Evolutionary conservation across 2,113 vertebrate genomes (phyloP), one percentile per base, ranked within the genome.

Genomic region (Rhizomys pruinosus): DNA sequence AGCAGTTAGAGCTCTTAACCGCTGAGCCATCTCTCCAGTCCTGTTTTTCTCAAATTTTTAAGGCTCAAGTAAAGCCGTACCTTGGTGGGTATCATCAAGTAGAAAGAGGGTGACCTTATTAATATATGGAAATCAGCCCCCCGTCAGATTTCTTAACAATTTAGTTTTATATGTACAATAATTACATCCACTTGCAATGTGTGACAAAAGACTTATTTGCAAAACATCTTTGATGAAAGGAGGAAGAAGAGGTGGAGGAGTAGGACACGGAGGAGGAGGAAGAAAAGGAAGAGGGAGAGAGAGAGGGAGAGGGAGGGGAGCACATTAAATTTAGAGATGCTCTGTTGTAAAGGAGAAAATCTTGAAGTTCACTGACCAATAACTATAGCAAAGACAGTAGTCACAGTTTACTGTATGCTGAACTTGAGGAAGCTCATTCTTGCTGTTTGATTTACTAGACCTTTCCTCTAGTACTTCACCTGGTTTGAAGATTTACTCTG

Each of bases 141-240:
- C n/a, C n/a, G n/a, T 47, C 25, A 74, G 17, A 47, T 78, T 84
- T 85, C 55, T 64, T 20, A 61, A 16, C 78, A 93, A 84, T 59
- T 17, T n/a, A 68, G 69, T 52, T 96, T 94, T 72, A 34, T 82
- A 91, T 78, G 57, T 61, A 81, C 5, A 52, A 3, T 52, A 47
- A 71, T n/a, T 69, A 47, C 61, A 90, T 91, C 77, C 90, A 37
- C 44, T 74, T 92, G 52, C 22, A 81, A 52, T 57, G 9, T 34
- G 25, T 80, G 44, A 94, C 13, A 85, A 68, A 87, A 25, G 63
- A 2, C 16, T 29, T 47, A 73, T 82, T 61, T 90, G 12, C 39
- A 52, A 59, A 80, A 84, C 16, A 1, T 82, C 91, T 85, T 86
- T n/a, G n/a, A n/a, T n/a, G n/a, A n/a, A 39, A 78, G 73, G 59